phyloP scores from a whole-genome alignment of 2,797 vertebrate genomes.

The Octomys mimax region DNA sequence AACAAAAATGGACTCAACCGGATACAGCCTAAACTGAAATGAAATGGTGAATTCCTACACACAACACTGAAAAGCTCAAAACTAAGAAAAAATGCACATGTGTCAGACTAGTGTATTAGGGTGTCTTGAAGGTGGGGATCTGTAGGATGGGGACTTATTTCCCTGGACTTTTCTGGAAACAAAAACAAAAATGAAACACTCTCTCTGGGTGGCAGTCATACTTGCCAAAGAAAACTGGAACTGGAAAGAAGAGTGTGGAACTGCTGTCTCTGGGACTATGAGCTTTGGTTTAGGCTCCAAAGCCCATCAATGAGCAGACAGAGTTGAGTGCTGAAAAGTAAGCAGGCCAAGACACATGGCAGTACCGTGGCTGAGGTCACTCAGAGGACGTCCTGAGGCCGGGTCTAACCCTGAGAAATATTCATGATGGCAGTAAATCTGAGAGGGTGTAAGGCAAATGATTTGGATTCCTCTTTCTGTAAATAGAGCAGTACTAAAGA shows the following conservation, averaged over 20 bases:
- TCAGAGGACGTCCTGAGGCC: not conserved
- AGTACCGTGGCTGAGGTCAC: not conserved
- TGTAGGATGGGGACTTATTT: not conserved
- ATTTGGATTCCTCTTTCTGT: not conserved
- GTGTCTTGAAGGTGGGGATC: not conserved
- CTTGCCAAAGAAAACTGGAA: not conserved
- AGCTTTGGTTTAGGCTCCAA: not conserved
- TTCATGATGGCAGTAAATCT: not conserved
- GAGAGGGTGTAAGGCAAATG: not conserved
- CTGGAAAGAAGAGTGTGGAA: not conserved
- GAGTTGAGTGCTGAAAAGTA: not conserved
- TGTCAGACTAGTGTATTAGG: not conserved
- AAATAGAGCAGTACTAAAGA: not conserved
- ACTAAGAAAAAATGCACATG: not conserved
- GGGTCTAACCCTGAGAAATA: not conserved
- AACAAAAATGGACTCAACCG: slow-evolving; percentile 27
- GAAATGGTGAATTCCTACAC: not conserved
- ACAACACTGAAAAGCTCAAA: not conserved
- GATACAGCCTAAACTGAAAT: not conserved
- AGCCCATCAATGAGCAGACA: not conserved
- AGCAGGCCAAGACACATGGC: no score
- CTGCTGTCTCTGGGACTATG: not conserved
- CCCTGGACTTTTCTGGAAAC: slow-evolving; percentile 4
- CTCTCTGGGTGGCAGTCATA: not conserved
- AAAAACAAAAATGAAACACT: not conserved